Evolutionary conservation across 2,888 invertebrate genomes (phyloP).

Genomic region (Harmothoe impar): DNA sequence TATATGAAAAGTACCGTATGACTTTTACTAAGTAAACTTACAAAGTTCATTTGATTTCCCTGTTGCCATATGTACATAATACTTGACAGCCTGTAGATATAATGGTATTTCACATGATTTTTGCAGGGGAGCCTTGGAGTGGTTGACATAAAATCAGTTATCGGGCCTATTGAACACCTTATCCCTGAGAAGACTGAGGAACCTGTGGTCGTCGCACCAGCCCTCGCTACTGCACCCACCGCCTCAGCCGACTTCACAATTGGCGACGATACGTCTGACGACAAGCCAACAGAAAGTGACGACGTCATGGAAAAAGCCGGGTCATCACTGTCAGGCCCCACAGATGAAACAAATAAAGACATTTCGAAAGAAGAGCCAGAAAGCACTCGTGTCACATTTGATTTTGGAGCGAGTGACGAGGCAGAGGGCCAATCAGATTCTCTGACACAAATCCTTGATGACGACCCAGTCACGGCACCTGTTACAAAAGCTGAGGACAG

Average conservation of each 20-base stretch:
- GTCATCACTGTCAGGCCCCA: not conserved
- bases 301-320: not conserved
- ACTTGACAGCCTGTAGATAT: too few relatives aligned
- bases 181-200: slow-evolving; percentile 60
- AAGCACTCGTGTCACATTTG: too few relatives aligned
- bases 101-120: not conserved
- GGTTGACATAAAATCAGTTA: slow-evolving; percentile 38
- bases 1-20: too few relatives aligned
- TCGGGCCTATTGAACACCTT: slow-evolving; percentile 62
- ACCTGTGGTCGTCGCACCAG: not conserved
- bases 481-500: not conserved
- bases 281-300: not conserved
- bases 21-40: too few relatives aligned
- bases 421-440: not conserved
- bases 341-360: too few relatives aligned
- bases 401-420: not conserved
- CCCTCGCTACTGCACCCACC: not conserved
- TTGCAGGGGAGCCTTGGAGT: slow-evolving; percentile 65
- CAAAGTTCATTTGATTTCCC: too few relatives aligned
- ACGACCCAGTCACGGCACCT: not conserved
- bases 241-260: not conserved
- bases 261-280: not conserved
- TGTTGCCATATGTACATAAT: too few relatives aligned
- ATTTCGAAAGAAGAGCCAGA: too few relatives aligned
- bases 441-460: not conserved